Evolutionary conservation across 2,888 invertebrate species (phyloP).

Genomic region (Ypsolopha scabrella): DNA sequence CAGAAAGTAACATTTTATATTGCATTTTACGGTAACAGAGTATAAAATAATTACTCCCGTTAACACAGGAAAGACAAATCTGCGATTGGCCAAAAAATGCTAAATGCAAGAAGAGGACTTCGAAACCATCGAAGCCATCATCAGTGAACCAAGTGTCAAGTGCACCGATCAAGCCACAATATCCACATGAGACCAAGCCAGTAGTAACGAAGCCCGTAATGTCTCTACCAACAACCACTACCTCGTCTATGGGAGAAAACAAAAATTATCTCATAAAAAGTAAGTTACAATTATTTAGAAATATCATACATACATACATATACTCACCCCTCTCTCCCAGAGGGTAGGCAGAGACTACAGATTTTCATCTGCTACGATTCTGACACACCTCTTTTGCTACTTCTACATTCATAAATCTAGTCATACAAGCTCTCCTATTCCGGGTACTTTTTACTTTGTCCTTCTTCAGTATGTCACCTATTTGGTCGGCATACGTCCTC

Average conservation of each 20-base stretch:
- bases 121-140: constrained; percentile 17
- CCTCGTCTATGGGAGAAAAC: constrained; percentile 19
- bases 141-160: neutral
- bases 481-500: too few relatives aligned
- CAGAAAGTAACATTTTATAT: too few relatives aligned
- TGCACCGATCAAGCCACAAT: neutral
- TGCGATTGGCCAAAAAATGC: constrained; percentile 82
- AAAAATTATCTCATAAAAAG: constrained; percentile 35
- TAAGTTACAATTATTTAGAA: constrained; percentile 17
- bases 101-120: constrained; percentile 58
- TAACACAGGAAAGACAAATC: constrained; percentile 63
- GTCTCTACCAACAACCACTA: constrained; percentile 38
- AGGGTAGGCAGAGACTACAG: too few relatives aligned
- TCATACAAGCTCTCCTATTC: too few relatives aligned
- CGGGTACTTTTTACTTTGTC: too few relatives aligned
- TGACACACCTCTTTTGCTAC: too few relatives aligned
- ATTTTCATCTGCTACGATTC: too few relatives aligned
- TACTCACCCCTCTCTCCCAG: too few relatives aligned
- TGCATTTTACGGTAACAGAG: too few relatives aligned
- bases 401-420: too few relatives aligned
- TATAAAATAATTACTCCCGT: neutral
- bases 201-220: constrained; percentile 17
- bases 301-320: too few relatives aligned
- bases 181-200: neutral
- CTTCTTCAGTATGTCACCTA: too few relatives aligned